Base-by-base conservation (phyloP, 2,113 vertebrate species). In the Natator depressus region DNA sequence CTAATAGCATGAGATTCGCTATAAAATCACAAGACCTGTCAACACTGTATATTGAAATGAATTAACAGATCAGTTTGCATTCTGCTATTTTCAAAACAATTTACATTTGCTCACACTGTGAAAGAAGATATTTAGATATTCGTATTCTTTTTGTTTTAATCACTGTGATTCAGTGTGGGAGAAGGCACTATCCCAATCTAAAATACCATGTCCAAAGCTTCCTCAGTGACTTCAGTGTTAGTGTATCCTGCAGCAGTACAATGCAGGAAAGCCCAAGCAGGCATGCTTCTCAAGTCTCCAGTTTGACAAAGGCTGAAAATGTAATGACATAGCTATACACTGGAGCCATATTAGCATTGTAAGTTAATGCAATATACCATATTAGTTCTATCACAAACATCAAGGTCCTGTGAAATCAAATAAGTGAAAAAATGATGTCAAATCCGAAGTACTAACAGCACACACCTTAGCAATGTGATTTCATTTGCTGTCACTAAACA, bases 301-400 rank as follows among this genome's bases (percentile, higher is more conserved):
- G 3, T 69, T 55, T 94, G 91, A 31, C 20, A 88, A n/a, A 87
- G 50, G 69, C 85, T 95, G 62, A 86, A 93, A 91, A 84, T 84
- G 65, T 92, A 65, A 78, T 49, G n/a, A 75, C 78, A 80, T 80
- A 89, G 75, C 49, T 85, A 54, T 88, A 38, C 1, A 49, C 49
- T 53, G 0, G 11, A 91, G 19, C 12, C 19, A 20, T 82, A 57
- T 25, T 76, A 59, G 7, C 90, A 82, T 88, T 92, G 22, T 54
- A 17, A 85, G 46, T 92, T 94, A 80, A 93, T 92, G 27, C 8
- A 81, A 27, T 79, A 10, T 49, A 51, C 86, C 29, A 24, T 35
- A 69, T 76, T 46, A 92, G 59, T 29, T 69, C 65, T 80, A 54
- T 47, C 2, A 47, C 1, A 4, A 81, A 6, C n/a, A 88, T 35